Evolutionary conservation across 2,113 vertebrate genomes (phyloP).

Genomic region (Harpagus bidentatus): DNA sequence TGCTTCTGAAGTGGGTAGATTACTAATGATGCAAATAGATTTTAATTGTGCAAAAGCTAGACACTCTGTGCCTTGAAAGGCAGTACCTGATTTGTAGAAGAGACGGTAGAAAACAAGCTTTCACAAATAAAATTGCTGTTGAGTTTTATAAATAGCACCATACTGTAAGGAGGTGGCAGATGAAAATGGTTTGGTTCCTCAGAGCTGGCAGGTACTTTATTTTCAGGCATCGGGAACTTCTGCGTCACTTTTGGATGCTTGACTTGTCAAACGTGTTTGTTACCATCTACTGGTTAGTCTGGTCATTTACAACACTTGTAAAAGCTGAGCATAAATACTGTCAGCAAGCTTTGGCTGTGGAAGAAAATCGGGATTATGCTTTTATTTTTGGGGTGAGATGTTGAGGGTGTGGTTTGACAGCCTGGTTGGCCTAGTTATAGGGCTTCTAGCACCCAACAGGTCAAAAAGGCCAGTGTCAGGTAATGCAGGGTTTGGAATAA

Average conservation of each 20-base stretch:
- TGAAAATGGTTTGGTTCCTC: neutral
- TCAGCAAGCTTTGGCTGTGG: neutral
- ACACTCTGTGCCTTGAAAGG: neutral
- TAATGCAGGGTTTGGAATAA: neutral
- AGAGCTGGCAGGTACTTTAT: neutral
- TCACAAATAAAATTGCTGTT: neutral
- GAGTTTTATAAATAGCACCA: neutral
- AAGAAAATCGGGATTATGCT: neutral
- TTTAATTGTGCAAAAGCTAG: neutral
- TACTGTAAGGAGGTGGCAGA: neutral
- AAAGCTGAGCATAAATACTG: neutral
- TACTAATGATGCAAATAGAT: neutral
- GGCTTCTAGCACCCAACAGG: neutral
- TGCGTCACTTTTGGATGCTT: neutral
- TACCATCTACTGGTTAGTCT: neutral
- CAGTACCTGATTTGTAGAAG: neutral
- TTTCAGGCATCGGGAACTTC: accelerated
- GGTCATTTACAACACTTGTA: neutral
- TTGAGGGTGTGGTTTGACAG: neutral
- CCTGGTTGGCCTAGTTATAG: neutral
- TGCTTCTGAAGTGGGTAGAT: neutral
- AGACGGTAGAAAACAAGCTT: neutral
- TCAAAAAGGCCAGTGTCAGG: neutral
- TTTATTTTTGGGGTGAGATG: neutral
- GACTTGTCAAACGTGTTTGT: neutral